Percentiles rank a stretch among this genome's conserved stretches.
These are phyloP conservation scores for Mesorhabditis spiculigera DNA, from an alignment of 2,888 invertebrate species.

Conservation along the genomic window DNA sequence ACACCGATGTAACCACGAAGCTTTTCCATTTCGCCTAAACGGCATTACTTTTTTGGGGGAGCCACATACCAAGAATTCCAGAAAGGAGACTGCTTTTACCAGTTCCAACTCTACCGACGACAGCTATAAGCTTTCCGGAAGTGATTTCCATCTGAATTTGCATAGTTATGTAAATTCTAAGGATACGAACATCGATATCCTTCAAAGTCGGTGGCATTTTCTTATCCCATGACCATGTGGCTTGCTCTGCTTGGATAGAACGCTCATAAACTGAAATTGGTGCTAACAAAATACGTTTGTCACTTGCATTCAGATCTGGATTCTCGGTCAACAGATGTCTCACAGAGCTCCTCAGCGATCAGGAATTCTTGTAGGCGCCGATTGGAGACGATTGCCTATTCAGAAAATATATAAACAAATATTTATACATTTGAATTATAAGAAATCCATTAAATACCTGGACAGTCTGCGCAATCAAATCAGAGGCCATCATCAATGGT, in stretches of 20 bases:
- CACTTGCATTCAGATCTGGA: slow-evolving; percentile 26
- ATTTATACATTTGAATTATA: background rate
- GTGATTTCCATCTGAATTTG: background rate
- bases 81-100: slow-evolving; percentile 37
- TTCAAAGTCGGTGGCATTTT: slow-evolving; percentile 16
- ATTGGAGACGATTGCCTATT: slow-evolving; percentile 45
- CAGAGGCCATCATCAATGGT: slow-evolving; percentile 62
- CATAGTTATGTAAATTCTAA: background rate
- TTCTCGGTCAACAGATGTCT: slow-evolving; percentile 21
- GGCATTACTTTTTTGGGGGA: background rate
- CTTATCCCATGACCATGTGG: slow-evolving; percentile 28
- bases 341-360: slow-evolving; percentile 28
- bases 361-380: slow-evolving; percentile 49
- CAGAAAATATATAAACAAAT: background rate
- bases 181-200: slow-evolving; percentile 23
- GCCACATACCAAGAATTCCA: slow-evolving; percentile 24
- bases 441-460: slow-evolving; percentile 29
- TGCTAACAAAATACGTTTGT: background rate
- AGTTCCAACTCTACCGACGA: slow-evolving; percentile 35
- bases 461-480: slow-evolving; percentile 52
- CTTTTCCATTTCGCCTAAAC: slow-evolving; percentile 67
- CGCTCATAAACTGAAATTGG: slow-evolving; percentile 25
- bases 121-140: slow-evolving; percentile 22
- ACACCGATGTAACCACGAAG: slow-evolving; percentile 47
- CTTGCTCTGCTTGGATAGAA: slow-evolving; percentile 26